Evolutionary conservation across 2,797 vertebrate species (phyloP).

Genomic region (Platyrinchus mystaceus): DNA sequence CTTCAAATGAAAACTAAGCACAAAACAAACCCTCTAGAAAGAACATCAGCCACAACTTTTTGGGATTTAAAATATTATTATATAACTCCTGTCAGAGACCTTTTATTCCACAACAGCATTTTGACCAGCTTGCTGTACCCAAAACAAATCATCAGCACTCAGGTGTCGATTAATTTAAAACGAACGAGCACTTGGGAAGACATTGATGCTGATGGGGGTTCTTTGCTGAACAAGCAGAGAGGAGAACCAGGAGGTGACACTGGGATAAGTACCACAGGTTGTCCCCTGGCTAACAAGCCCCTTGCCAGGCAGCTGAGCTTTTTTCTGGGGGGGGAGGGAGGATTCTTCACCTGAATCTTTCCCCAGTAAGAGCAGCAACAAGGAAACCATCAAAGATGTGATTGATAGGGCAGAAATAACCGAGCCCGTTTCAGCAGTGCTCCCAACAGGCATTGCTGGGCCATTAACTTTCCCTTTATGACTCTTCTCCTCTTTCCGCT

Average conservation of each 20-base stretch:
- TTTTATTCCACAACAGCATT: not conserved
- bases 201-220: not conserved
- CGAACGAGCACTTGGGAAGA: not conserved
- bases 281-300: not conserved
- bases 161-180: accelerated
- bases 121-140: not conserved
- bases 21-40: not conserved
- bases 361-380: not conserved
- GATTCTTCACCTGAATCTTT: not conserved
- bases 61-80: not conserved
- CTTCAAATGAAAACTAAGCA: not conserved
- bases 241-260: not conserved
- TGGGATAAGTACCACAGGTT: not conserved
- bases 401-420: not conserved
- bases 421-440: not conserved
- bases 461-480: conserved; percentile 6
- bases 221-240: not conserved
- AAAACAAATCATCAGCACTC: not conserved
- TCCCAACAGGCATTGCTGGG: not conserved
- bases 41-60: not conserved
- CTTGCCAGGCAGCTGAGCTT: not conserved
- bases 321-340: not conserved
- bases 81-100: not conserved
- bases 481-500: conserved; percentile 4
- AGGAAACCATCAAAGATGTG: not conserved